Percentiles rank a stretch among this genome's conserved stretches.
These are phyloP conservation scores for Aphelinus certus DNA, from an alignment of 1,140 invertebrate species.

Conservation along the genomic window DNA sequence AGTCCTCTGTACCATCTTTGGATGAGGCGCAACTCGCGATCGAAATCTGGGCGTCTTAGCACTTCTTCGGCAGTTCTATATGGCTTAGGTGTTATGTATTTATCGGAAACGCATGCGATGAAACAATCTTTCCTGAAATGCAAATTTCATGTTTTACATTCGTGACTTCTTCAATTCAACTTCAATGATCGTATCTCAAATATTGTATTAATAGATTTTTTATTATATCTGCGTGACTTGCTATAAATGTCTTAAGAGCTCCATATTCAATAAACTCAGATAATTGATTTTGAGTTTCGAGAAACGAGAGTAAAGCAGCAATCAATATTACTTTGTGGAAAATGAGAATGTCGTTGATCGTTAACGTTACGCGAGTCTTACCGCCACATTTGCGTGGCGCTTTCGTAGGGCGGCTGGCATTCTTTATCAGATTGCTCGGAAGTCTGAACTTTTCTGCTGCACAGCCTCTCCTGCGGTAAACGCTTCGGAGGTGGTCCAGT, in stretches of 20 bases:
- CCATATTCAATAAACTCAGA: no score
- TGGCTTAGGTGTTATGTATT: constrained; percentile 64
- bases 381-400: constrained; percentile 60
- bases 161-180: no score
- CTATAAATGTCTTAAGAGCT: no score
- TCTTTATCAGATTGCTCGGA: constrained; percentile 63
- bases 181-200: no score
- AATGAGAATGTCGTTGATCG: neutral
- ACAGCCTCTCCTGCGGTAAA: constrained; percentile 63
- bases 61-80: constrained; percentile 70
- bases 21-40: constrained; percentile 68
- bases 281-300: no score
- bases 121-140: constrained; percentile 63
- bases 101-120: constrained; percentile 69
- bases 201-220: no score
- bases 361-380: constrained; percentile 29
- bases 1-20: constrained; percentile 69
- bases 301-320: no score
- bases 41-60: constrained; percentile 62
- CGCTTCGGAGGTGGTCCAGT: constrained; percentile 69
- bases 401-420: constrained; percentile 51
- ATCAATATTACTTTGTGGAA: no score
- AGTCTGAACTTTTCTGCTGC: constrained; percentile 70
- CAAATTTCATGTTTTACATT: neutral
- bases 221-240: no score